Evolutionary conservation across 1,140 invertebrate species (phyloP), one percentile per base, ranked within the genome.

Genomic region (Stenopsyche tienmushanensis): DNA sequence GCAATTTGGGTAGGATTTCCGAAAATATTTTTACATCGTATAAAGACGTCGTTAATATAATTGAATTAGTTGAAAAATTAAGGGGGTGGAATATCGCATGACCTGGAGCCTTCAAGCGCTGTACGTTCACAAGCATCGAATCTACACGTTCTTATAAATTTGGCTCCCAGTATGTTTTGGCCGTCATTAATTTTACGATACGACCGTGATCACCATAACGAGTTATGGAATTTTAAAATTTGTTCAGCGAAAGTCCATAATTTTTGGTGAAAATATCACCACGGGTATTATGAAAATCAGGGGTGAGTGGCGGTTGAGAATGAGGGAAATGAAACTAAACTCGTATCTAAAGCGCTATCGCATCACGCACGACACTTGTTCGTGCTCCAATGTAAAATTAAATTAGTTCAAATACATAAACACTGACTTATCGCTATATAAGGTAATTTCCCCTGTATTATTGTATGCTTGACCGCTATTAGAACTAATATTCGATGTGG

Each of bases 371-470:
- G 57, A 60, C 57, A 60, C 57, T 60, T 60, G 47, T 62, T 62
- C 60, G 60, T 62, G 60, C 49, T 52, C 60, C 49, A 47, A 62
- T 62, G 60, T 50, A 62, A 62, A 62, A 62, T 62, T 62, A 62
- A 62, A 62, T 62, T 62, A 62, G 47, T 62, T 62, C 60, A 62
- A 62, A 62, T 62, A 62, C 60, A 62, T 62, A 62, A 62, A 62
- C 60, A 62, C 57, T 29, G 57, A 60, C 57, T 60, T 60, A 60
- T 60, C 57, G 57, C 57, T 42, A 34, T 34, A 34, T 34, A 34
- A 34, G 29, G 29, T 34, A 34, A 34, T 34, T 34, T 34, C 21
- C 23, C 44, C 8, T 39, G 53, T 18, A 55, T 26, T n/a, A 9
- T 41, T 57, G 54, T 57, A 57, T 42, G 54, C 34, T 42, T 42